phyloP scores from a whole-genome alignment of 1,140 invertebrate species.

The Branchinecta lynchi region DNA sequence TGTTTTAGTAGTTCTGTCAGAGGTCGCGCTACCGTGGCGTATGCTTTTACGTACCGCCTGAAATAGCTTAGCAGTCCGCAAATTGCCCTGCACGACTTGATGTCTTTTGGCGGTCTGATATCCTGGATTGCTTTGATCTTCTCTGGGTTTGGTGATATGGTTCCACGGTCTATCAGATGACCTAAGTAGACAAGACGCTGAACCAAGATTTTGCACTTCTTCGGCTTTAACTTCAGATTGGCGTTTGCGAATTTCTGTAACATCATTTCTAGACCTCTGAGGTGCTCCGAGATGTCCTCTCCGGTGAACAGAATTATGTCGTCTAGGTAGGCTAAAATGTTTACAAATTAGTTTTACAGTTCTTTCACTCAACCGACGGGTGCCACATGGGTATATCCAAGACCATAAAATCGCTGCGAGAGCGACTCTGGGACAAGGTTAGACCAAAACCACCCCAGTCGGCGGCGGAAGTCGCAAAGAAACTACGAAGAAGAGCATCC shows the following conservation, averaged over 20 bases:
- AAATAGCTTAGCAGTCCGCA: slow-evolving; percentile 5
- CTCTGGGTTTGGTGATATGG: neutral
- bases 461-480: too few species aligned
- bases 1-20: neutral
- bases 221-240: neutral
- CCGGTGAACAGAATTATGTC: neutral
- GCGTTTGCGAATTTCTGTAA: neutral
- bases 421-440: too few species aligned
- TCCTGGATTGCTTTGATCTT: neutral
- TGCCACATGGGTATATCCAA: neutral
- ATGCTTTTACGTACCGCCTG: neutral
- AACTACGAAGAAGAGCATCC: too few species aligned
- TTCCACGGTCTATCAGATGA: neutral
- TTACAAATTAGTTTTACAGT: neutral
- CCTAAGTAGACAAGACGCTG: neutral
- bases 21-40: neutral
- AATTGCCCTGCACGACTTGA: neutral
- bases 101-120: neutral
- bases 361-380: neutral
- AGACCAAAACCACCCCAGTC: too few species aligned
- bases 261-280: neutral
- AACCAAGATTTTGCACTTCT: neutral
- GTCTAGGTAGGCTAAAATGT: neutral
- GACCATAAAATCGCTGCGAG: neutral
- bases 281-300: neutral